These are phyloP conservation scores for Omphaloscelis lunosa DNA, from an alignment of 2,888 invertebrate genomes.

Conservation along the genomic window DNA sequence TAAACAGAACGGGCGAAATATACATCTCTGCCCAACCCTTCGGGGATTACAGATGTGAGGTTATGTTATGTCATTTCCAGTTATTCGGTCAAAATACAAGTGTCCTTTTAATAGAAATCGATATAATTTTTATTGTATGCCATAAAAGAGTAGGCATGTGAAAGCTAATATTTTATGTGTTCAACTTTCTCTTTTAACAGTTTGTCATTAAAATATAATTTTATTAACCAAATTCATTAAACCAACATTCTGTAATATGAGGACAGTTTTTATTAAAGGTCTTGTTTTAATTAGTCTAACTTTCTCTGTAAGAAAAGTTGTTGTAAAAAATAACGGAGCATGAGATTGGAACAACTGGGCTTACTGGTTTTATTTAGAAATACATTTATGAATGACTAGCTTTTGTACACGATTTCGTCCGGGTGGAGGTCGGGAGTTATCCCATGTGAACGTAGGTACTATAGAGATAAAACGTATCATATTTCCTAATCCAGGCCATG, in stretches of 20 bases:
- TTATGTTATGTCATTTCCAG: not conserved
- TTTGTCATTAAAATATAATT: not conserved
- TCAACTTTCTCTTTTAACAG: conserved; percentile 6
- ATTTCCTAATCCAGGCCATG: too few relatives aligned
- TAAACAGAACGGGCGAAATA: too few relatives aligned
- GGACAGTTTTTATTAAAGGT: not conserved
- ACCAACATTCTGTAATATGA: not conserved
- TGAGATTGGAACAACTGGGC: not conserved
- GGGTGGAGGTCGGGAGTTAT: too few relatives aligned
- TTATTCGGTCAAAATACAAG: not conserved
- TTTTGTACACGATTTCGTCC: too few relatives aligned
- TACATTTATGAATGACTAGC: not conserved
- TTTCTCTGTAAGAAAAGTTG: not conserved
- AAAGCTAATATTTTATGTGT: not conserved
- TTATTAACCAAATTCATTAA: not conserved
- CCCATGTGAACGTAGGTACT: too few relatives aligned
- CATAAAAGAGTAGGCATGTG: not conserved
- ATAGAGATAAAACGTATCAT: too few relatives aligned
- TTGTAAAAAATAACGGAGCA: not conserved
- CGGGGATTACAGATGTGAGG: too few relatives aligned
- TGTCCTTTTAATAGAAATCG: not conserved
- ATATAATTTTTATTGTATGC: too few relatives aligned
- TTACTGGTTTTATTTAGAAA: not conserved
- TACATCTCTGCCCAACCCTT: too few relatives aligned
- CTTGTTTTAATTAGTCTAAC: not conserved